A percentile compares a stretch with the other conserved stretches of the same genome.
Conservation (phyloP, 2,113 vertebrate species). For the Daphoenositta chrysoptera region DNA sequence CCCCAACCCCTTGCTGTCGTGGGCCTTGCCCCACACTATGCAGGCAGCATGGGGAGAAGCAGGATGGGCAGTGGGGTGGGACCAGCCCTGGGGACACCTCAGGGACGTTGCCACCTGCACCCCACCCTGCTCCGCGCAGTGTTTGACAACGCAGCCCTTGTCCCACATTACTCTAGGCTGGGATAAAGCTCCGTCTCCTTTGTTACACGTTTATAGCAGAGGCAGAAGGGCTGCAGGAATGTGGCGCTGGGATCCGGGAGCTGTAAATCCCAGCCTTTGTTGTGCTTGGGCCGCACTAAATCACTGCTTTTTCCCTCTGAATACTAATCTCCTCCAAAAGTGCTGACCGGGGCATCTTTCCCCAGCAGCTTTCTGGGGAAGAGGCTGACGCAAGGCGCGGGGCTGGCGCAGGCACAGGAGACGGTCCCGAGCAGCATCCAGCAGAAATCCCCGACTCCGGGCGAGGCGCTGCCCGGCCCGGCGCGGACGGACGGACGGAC, state of each 20-base stretch:
- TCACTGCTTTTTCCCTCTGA: slow-evolving; percentile 9
- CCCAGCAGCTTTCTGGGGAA: neutral
- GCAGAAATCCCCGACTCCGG: accelerated
- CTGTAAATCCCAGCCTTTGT: slow-evolving; percentile 46
- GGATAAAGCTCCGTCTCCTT: neutral
- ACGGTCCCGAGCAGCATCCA: accelerated
- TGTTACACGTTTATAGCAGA: neutral
- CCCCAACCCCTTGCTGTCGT: neutral
- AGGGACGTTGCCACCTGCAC: accelerated
- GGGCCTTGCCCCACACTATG: accelerated
- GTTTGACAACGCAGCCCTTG: accelerated
- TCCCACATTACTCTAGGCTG: accelerated
- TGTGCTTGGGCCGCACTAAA: slow-evolving; percentile 39
- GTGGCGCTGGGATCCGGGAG: neutral
- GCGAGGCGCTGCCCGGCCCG: accelerated
- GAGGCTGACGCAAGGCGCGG: neutral
- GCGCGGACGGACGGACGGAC: neutral
- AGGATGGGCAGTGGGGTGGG: accelerated
- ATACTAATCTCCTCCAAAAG: slow-evolving; percentile 17
- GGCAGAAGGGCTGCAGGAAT: slow-evolving; percentile 1
- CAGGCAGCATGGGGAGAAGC: neutral
- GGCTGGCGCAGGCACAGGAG: neutral
- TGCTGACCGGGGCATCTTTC: slow-evolving; percentile 45
- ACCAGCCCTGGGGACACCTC: neutral
- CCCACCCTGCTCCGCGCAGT: accelerated